These are phyloP conservation scores for Leiothrix lutea DNA, from an alignment of 2,113 vertebrate species.

Conservation along the genomic window DNA sequence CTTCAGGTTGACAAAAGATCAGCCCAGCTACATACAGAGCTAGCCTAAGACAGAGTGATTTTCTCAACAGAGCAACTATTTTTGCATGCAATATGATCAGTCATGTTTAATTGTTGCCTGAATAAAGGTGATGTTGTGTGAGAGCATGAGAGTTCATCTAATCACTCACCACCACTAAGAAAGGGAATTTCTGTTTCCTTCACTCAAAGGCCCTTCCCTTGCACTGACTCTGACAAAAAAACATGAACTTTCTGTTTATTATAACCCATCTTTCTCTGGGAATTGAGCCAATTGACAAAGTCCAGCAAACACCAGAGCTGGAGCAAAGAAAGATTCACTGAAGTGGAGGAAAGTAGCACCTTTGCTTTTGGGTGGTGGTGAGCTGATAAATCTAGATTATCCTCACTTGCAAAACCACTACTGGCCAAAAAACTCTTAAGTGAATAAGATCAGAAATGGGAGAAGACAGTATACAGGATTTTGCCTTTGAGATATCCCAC, in stretches of 20 bases:
- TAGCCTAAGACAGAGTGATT: background rate
- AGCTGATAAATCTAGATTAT: background rate
- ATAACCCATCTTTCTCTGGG: background rate
- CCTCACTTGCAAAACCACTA: background rate
- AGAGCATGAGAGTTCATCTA: background rate
- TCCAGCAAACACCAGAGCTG: background rate
- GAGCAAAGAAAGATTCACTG: background rate
- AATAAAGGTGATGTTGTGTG: background rate
- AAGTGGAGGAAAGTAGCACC: background rate
- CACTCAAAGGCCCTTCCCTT: background rate
- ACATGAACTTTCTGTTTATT: background rate
- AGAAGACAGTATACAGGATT: background rate
- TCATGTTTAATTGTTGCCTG: background rate
- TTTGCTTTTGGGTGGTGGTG: background rate
- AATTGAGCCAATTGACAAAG: background rate
- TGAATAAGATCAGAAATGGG: background rate
- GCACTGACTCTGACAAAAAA: background rate
- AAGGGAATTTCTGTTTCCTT: background rate
- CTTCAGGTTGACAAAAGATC: background rate
- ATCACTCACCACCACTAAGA: background rate
- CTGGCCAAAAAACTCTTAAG: background rate
- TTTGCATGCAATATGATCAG: background rate
- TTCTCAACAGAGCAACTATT: background rate
- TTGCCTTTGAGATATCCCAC: background rate
- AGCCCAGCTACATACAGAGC: background rate